Evolutionary conservation across 2,888 invertebrate genomes (phyloP), one percentile per base, ranked within the genome.

Genomic region (Scotopteryx bipunctaria): DNA sequence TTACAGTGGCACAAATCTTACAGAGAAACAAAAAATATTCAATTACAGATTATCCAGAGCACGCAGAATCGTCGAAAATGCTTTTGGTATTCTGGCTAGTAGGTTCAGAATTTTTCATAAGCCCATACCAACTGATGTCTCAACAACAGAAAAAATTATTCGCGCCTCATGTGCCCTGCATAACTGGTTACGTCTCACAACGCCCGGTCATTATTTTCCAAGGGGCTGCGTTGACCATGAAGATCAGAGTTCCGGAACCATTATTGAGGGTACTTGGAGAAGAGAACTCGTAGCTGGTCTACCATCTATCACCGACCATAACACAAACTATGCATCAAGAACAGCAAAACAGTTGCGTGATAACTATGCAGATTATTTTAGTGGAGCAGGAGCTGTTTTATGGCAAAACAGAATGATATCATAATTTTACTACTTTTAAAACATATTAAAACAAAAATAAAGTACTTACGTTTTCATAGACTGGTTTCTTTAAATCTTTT

Each of bases 401-500:
- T 53, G 63, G 61, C 61, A 64, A 44, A 14, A 27, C 9, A 21
- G 59, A 55, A 43, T 43, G 32, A 43, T 43, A 33, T 43, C 23
- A 43, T 43, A 15, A 5, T 43, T 43, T 43, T n/a, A n/a, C n/a
- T n/a, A 19, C 2, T 17, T 41, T 8, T 6, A 31, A n/a, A 31
- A n/a, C 1, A 17, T 5, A 17, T 31, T 19, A 41, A 31, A 19
- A 31, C n/a, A n/a, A n/a, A n/a, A n/a, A n/a, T n/a, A n/a, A n/a
- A n/a, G n/a, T 31, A 41, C 29, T 41, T 17, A 41, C 29, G 9
- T 19, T 43, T n/a, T 14, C 36, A 6, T 23, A 8, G 16, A 25
- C 2, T 16, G 33, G 33, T 43, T 16, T 35, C 25, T 35, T 37
- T 13, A 23, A 0, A 14, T 2, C 43, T 35, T 43, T n/a, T 6